Base-by-base conservation (phyloP, 1,140 invertebrate genomes). In the Saccostrea glomerata region DNA sequence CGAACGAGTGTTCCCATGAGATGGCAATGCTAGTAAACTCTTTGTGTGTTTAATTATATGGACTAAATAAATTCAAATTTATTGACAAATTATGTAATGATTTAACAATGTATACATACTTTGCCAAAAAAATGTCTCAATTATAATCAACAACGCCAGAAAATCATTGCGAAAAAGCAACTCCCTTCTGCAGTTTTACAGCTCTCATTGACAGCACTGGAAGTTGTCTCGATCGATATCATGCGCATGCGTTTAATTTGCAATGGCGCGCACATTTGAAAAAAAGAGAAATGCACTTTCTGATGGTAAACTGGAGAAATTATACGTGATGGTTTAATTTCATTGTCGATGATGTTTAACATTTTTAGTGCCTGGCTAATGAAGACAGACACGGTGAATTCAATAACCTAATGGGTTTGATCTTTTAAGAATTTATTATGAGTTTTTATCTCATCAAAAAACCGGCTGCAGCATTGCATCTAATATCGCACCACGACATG, bases 201-300 rank as follows among this genome's bases (percentile, higher is more conserved):
- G 58, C n/a, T 17, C 17, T 63, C 70, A 36, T 30, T 77, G 70
- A 77, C 70, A 77, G 70, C 23, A 30, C 23, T 30, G 23, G 70
- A 77, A 77, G 70, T 77, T 36, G 70, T 30, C 70, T 30, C 23
- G 70, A 77, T 77, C 70, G 70, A 77, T 54, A 47, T 54, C 70
- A 20, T 86, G 85, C 85, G 85, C 85, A 86, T 86, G 85, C 85
- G 85, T 86, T 54, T 20, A 40, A 77, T 73, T 73, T 77, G 47
- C 20, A 86, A 77, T 40, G 36, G 85, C 85, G 85, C 85, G 85
- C 30, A 25, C 40, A 54, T 86, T 86, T 77, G 70, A 86, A 86
- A 86, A 36, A 66, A 73, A 73, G 66, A 25, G 36, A n/a, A 73
- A 25, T 55, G 54, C 20, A 47, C n/a, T 36, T 86, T 56, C 20